Conservation (phyloP, 2,797 vertebrate genomes). For the Manis crassicaudata region DNA sequence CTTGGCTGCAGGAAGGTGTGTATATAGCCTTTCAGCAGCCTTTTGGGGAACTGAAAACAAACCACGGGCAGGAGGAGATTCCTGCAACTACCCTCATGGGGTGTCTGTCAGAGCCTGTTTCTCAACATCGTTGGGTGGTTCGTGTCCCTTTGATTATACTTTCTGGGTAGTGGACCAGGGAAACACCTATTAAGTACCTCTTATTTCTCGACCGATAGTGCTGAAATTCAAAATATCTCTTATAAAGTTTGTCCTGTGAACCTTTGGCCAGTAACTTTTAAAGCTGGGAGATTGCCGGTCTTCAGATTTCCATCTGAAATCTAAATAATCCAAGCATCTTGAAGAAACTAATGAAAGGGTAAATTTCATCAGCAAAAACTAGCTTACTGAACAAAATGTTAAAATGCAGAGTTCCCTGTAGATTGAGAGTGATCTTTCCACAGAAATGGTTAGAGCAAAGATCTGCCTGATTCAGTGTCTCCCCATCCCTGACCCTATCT, state of each 20-base stretch:
- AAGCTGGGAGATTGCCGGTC: background rate
- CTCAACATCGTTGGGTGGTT: background rate
- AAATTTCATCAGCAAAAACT: background rate
- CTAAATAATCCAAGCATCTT: background rate
- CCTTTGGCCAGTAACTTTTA: background rate
- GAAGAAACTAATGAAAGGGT: background rate
- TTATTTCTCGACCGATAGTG: background rate
- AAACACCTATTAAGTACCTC: background rate
- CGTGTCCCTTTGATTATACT: background rate
- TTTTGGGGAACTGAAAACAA: background rate
- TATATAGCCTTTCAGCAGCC: background rate
- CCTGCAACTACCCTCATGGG: rapidly evolving
- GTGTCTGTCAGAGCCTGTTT: background rate
- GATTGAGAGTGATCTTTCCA: background rate
- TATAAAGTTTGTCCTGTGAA: background rate
- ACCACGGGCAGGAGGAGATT: background rate
- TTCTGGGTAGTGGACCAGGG: background rate
- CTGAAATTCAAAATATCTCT: background rate
- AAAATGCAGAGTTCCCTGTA: background rate
- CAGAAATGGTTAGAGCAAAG: background rate
- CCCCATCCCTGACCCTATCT: background rate
- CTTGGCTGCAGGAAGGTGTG: background rate
- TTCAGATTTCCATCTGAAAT: background rate
- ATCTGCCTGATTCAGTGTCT: background rate
- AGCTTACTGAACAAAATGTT: background rate